phyloP scores from a whole-genome alignment of 2,797 vertebrate species.

The Rhinoraja longicauda region DNA sequence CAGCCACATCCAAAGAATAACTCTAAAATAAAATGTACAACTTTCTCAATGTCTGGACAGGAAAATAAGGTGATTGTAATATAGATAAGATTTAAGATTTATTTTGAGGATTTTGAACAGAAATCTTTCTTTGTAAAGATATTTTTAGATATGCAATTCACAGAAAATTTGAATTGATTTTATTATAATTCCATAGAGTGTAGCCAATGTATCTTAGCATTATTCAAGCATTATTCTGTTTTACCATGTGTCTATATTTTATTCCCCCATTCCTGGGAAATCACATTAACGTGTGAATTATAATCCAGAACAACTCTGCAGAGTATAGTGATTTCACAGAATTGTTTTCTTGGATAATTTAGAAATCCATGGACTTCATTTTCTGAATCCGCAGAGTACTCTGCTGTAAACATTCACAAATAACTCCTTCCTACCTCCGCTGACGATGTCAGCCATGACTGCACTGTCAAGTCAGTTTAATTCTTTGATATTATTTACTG shows the following conservation, averaged over 20 bases:
- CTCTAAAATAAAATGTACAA: too few relatives aligned
- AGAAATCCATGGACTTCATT: neutral
- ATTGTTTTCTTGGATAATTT: constrained; percentile 2
- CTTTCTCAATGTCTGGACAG: neutral
- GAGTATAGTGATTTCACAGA: neutral
- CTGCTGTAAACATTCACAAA: neutral
- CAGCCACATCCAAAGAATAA: neutral
- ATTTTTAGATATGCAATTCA: neutral
- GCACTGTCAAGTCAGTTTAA: neutral
- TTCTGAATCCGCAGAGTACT: neutral
- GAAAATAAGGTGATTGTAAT: neutral
- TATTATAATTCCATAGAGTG: neutral
- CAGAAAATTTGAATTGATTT: neutral
- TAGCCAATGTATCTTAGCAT: neutral
- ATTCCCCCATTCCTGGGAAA: neutral
- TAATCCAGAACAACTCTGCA: neutral
- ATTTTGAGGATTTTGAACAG: neutral
- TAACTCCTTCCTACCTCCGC: neutral
- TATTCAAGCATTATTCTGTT: neutral
- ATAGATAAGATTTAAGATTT: neutral
- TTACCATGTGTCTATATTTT: neutral
- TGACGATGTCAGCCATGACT: too few relatives aligned
- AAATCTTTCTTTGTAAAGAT: neutral
- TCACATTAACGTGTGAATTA: neutral
- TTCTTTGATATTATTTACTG: neutral